phyloP scores from a whole-genome alignment of 1,140 invertebrate genomes.

The Helicoverpa armigera region DNA sequence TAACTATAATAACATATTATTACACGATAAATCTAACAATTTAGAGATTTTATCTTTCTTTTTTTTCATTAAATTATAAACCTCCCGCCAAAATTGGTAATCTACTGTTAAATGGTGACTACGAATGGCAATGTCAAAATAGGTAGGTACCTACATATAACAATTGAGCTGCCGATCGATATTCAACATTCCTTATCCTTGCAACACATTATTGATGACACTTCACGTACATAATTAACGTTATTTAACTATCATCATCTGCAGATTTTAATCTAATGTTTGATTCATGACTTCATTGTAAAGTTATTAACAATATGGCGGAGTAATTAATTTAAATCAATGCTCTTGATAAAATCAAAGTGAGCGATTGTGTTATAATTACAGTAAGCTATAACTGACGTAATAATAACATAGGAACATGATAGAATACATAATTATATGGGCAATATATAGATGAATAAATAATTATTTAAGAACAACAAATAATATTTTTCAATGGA shows the following conservation, averaged over 20 bases:
- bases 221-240: neutral
- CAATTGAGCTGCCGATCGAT: neutral
- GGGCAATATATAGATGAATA: no score
- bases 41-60: no score
- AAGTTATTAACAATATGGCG: neutral
- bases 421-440: no score
- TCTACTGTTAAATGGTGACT: no score
- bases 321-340: neutral
- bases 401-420: neutral
- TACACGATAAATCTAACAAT: no score
- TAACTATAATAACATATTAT: no score
- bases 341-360: slow-evolving; percentile 15
- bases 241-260: slow-evolving; percentile 12
- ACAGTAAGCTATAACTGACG: neutral
- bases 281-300: slow-evolving; percentile 33
- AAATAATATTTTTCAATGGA: no score
- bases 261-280: slow-evolving; percentile 21
- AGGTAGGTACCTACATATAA: no score
- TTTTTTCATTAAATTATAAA: no score
- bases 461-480: no score
- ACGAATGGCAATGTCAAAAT: no score
- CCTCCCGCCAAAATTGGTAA: no score
- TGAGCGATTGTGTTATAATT: neutral
- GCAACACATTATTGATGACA: slow-evolving; percentile 41
- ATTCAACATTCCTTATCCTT: slow-evolving; percentile 35